These are phyloP conservation scores for Ciconia boyciana DNA, from an alignment of 2,113 vertebrate species.

Conservation along the genomic window DNA sequence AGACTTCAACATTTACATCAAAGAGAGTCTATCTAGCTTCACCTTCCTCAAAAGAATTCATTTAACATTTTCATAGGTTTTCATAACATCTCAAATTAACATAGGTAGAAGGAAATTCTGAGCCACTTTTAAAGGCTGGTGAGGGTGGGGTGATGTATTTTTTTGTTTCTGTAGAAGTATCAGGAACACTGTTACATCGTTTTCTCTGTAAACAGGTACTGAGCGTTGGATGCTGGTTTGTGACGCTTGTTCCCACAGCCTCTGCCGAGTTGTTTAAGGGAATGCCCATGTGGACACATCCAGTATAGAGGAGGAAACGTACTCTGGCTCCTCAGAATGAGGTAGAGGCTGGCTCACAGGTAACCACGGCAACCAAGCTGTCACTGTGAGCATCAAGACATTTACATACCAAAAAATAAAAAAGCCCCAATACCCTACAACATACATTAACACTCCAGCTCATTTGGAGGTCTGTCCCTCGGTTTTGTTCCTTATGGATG, in stretches of 20 bases:
- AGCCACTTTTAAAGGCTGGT: not conserved
- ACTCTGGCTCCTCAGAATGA: not conserved
- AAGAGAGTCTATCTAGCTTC: not conserved
- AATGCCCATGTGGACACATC: not conserved
- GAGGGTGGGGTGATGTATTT: fast-evolving
- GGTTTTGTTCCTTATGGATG: not conserved
- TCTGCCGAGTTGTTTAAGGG: not conserved
- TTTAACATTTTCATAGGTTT: not conserved
- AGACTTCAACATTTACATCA: not conserved
- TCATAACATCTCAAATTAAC: too few species aligned
- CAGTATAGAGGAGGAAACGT: not conserved
- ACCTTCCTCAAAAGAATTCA: not conserved
- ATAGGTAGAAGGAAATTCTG: not conserved
- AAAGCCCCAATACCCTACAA: not conserved
- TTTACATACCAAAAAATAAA: not conserved
- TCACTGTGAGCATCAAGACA: not conserved
- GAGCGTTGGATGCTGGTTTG: not conserved
- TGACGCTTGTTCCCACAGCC: not conserved
- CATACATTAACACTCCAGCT: not conserved
- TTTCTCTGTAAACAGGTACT: not conserved
- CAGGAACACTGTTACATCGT: not conserved
- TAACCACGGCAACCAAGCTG: not conserved
- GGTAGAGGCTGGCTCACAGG: not conserved
- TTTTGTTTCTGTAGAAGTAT: not conserved
- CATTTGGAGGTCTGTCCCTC: not conserved